phyloP scores from a whole-genome alignment of 2,113 vertebrate genomes.

The Microcebus lehilahytsara region DNA sequence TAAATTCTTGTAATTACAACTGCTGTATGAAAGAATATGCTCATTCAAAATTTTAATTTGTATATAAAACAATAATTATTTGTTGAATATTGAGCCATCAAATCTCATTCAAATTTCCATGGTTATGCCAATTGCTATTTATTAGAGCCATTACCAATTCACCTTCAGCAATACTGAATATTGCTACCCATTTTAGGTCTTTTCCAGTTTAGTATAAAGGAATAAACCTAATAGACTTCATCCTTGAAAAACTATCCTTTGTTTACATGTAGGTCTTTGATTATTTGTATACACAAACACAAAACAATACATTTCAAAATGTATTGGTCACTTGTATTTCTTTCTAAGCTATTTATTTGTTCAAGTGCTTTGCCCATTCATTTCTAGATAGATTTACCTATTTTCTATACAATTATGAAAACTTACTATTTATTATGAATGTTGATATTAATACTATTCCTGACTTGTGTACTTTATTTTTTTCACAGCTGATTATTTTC shows the following conservation, averaged over 20 bases:
- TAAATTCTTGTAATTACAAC: background rate
- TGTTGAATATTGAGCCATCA: background rate
- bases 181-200: background rate
- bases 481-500: background rate
- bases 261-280: background rate
- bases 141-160: background rate
- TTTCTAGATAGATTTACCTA: background rate
- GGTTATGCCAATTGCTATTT: background rate
- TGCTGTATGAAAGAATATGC: background rate
- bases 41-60: background rate
- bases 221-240: background rate
- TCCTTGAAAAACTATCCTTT: background rate
- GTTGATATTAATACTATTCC: background rate
- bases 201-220: background rate
- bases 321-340: background rate
- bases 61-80: background rate
- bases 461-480: background rate
- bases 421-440: background rate
- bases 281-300: background rate
- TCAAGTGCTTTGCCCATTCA: background rate
- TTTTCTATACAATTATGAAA: background rate
- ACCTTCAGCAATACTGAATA: background rate
- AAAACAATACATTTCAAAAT: background rate
- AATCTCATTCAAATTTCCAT: background rate
- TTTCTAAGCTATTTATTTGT: background rate